Evolutionary conservation across 2,797 vertebrate species (phyloP).

Genomic region (Artibeus lituratus): DNA sequence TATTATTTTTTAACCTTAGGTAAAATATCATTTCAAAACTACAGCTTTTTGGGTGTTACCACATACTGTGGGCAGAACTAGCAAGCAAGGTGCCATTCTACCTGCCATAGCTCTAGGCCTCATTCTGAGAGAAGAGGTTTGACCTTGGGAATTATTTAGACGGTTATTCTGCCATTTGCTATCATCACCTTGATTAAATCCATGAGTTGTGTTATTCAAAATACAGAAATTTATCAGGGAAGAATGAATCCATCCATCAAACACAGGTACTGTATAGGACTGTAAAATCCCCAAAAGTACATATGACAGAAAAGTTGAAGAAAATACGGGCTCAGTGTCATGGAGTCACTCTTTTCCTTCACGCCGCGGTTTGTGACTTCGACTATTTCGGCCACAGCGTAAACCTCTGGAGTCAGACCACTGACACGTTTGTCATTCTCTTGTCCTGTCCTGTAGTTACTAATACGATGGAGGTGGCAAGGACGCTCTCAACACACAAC

Average conservation of each 20-base stretch:
- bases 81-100: not conserved
- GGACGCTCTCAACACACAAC: not conserved
- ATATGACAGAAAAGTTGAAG: not conserved
- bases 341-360: not conserved
- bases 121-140: not conserved
- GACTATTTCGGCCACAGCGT: not conserved
- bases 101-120: not conserved
- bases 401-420: not conserved
- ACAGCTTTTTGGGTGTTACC: not conserved
- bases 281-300: not conserved
- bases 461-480: not conserved
- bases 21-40: not conserved
- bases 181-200: not conserved
- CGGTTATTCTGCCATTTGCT: not conserved
- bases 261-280: not conserved
- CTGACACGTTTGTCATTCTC: not conserved
- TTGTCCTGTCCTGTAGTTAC: not conserved
- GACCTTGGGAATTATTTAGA: not conserved
- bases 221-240: not conserved
- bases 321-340: not conserved
- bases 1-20: not conserved
- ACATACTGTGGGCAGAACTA: not conserved
- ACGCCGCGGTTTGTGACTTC: not conserved
- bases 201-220: not conserved
- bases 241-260: not conserved